Base-by-base conservation (phyloP, 2,888 invertebrate species). In the Drosophila siamana region DNA sequence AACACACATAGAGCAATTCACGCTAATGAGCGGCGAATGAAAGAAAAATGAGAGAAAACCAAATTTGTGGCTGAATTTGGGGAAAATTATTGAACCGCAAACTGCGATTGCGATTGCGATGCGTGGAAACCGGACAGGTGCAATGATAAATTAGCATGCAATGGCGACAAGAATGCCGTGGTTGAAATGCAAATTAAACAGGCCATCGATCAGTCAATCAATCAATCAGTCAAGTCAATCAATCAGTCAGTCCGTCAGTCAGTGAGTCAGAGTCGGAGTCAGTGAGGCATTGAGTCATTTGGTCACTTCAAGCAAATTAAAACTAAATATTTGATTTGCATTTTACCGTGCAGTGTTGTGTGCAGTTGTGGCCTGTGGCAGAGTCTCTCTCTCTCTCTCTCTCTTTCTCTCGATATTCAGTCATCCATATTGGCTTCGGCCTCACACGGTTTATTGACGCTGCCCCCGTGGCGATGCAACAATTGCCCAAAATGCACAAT, bases 321-420 rank as follows among this genome's bases (percentile, higher is more conserved):
- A 73, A 52, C 24, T 48, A 71, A 74, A 73, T 81, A 64, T 78
- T 76, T 74, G 38, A 76, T 76, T 82, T 61, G 40, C 65, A 74
- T 65, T 69, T 61, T 30, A 41, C 41, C 1, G 16, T 50, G 11
- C 48, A 16, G 22, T 41, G 22, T 41, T 51, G 16, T 43, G 6
- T 62, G n/a, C n/a, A n/a, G n/a, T n/a, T n/a, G 19, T 30, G 22
- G 52, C 38, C 57, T 33, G 41, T 24, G 59, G 51, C 41, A 11
- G 7, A 30, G n/a, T n/a, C n/a, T n/a, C n/a, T n/a, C n/a, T n/a
- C n/a, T n/a, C n/a, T n/a, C n/a, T n/a, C n/a, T n/a, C n/a, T n/a
- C n/a, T n/a, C n/a, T n/a, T n/a, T n/a, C n/a, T n/a, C n/a, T n/a
- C n/a, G n/a, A n/a, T n/a, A n/a, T n/a, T n/a, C n/a, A n/a, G n/a